Evolutionary conservation across 2,113 vertebrate species (phyloP), one percentile per base, ranked within the genome.

Genomic region (Melanerpes formicivorus): DNA sequence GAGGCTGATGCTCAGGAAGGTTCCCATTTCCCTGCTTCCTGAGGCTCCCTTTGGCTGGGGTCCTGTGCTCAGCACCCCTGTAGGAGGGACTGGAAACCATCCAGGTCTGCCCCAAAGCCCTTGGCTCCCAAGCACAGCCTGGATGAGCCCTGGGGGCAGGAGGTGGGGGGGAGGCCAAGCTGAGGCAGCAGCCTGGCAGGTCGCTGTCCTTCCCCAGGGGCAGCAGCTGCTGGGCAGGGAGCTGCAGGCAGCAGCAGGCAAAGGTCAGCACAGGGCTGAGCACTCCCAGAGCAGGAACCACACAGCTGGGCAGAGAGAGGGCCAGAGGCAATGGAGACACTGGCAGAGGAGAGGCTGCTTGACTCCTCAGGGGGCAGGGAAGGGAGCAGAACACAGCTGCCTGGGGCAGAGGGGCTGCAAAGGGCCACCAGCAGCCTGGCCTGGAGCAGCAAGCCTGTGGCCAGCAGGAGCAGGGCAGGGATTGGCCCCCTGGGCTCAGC

Each of bases 221-320:
- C 76, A 98, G 64, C 12, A 37, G 77, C 80, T 96, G 91, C 32
- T 95, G 23, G 26, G 98, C 98, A 2, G 94, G 94, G 42, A 97
- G 93, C 79, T 96, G 93, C 2, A 99, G 95, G 77, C 98, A 99
- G 96, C 99, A 99, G 37, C 48, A 92, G 16, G 97, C 94, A 12
- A 99, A 98, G 1, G 95, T 75, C 93, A 99, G 4, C 2, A 91
- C 4, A 1, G 97, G 87, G 40, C 90, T 95, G 30, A 97, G 97
- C 70, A 98, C 76, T 13, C 5, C 66, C 73, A 99, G 95, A 1
- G 80, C 26, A 52, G 98, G 98, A 30, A 98, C 97, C 14, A 98
- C 13, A 69, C 99, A 99, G 62, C 99, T 99, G 84, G 59, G 87
- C 40, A 52, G 25, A 70, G 59, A 83, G 55, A n/a, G 1, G 27